Evolutionary conservation across 2,797 vertebrate genomes (phyloP), one percentile per base, ranked within the genome.

Genomic region (Schizothorax lantsangensis): DNA sequence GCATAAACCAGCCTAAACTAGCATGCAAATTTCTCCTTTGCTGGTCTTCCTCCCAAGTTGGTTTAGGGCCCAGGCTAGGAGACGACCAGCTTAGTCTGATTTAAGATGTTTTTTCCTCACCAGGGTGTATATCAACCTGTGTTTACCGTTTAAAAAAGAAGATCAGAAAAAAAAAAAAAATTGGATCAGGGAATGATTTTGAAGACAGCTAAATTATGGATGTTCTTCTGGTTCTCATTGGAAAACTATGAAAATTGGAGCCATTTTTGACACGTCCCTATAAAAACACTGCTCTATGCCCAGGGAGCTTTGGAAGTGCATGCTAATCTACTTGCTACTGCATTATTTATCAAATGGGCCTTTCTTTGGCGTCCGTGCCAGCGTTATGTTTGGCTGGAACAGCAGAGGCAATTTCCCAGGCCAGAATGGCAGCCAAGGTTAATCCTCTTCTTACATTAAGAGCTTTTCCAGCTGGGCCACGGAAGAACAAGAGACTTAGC

Each of bases 401-500:
- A 87, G 91, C 82, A 10, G 54, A 77, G 93, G 87, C 91, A 91
- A 89, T 93, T 95, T 92, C 92, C 92, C 90, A 86, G 87, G 84
- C 91, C 88, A 93, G 92, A 92, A 89, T 21, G 84, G 88, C 90
- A 91, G 95, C 93, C 96, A 96, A 96, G 94, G 89, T 93, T 90
- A 96, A 96, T 91, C 90, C 71, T 77, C 36, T 86, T 52, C 54
- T 78, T 92, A 92, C 90, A 93, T 88, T 92, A 88, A 91, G 77
- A 91, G 52, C 85, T 79, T 92, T 79, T 91, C 86, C 89, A 75
- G 79, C 87, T 91, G 89, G 93, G 82, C 45, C 30, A 57, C 26
- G 45, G 71, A 81, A 59, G 81, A 74, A 86, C 74, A 71, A 79
- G 75, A 77, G 49, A 71, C 36, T 77, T 71, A 69, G 78, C 45